Base-by-base conservation (phyloP, 2,113 vertebrate species). In the Puffinus mauretanicus region DNA sequence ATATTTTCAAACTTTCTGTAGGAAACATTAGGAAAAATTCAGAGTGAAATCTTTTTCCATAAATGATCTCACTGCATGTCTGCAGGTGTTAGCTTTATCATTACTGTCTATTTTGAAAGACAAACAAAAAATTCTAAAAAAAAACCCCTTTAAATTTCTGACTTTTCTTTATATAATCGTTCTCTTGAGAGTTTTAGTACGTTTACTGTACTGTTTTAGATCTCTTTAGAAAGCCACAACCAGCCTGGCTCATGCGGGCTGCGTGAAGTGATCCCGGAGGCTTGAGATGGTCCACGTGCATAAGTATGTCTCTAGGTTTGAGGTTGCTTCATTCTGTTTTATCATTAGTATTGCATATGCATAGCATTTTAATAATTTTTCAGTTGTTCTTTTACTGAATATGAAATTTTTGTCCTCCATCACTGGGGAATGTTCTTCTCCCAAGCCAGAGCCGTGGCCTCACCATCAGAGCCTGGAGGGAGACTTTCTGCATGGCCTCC, bases 251-350 rank as follows among this genome's bases (percentile, higher is more conserved):
- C 21, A 10, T 0, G 0, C 30, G 51, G 13, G 25, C 25, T 44
- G 17, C 0, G 3, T 3, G 7, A 51, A 34, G 9, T 26, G 49
- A 30, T 70, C 32, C 42, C 0, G 0, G n/a, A 57, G 18, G 13
- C 19, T 34, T 62, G 42, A 82, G 44, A 0, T 62, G 32, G 12
- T 64, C 58, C 67, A 4, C 2, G 14, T 36, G 52, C 6, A 1
- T 55, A 52, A 61, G 15, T 20, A 8, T 32, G 6, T 32, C 34
- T 32, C 7, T 85, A 75, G 46, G 26, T 85, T 20, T 70, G 65
- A 52, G 30, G 30, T 47, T 2, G 13, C 72, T 73, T 55, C 12
- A 15, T 40, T 29, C 34, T 46, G 0, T 42, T 57, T 49, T 21
- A 13, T 19, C 75, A 20, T 3, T 32, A 90, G 36, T 65, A 24